Percentiles rank a stretch among this genome's conserved stretches.
phyloP scores from a whole-genome alignment of 2,888 invertebrate species.

The Brachylomia viminalis region DNA sequence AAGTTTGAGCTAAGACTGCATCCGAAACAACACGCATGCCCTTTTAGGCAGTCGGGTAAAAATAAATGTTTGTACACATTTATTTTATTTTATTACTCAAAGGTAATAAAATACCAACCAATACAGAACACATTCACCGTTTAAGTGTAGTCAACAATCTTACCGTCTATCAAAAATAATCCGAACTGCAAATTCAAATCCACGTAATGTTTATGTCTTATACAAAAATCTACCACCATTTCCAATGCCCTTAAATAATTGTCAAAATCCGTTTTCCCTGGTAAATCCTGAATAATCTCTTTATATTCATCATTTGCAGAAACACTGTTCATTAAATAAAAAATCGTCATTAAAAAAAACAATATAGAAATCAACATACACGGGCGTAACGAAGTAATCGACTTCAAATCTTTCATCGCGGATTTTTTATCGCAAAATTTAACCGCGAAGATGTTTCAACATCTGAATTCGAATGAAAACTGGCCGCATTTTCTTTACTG shows the following conservation, averaged over 20 bases:
- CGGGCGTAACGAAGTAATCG: slow-evolving; percentile 1
- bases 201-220: slow-evolving; percentile 67
- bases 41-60: neutral
- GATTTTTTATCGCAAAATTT: neutral
- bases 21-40: neutral
- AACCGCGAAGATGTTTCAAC: slow-evolving; percentile 56
- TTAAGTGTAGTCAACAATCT: slow-evolving; percentile 40
- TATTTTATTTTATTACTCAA: neutral
- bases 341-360: neutral
- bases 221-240: slow-evolving; percentile 69
- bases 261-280: slow-evolving; percentile 69
- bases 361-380: slow-evolving; percentile 20
- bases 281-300: slow-evolving; percentile 60
- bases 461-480: slow-evolving; percentile 68
- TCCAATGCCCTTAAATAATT: slow-evolving; percentile 72
- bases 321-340: slow-evolving; percentile 16
- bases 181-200: slow-evolving; percentile 78
- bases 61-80: neutral
- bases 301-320: neutral
- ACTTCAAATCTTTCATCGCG: slow-evolving; percentile 21
- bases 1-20: neutral
- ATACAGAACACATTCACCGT: neutral
- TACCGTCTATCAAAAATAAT: slow-evolving; percentile 79
- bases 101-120: neutral
- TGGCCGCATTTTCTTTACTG: slow-evolving; percentile 62